Base-by-base conservation (phyloP, 2,888 invertebrate species). In the Plusia festucae region DNA sequence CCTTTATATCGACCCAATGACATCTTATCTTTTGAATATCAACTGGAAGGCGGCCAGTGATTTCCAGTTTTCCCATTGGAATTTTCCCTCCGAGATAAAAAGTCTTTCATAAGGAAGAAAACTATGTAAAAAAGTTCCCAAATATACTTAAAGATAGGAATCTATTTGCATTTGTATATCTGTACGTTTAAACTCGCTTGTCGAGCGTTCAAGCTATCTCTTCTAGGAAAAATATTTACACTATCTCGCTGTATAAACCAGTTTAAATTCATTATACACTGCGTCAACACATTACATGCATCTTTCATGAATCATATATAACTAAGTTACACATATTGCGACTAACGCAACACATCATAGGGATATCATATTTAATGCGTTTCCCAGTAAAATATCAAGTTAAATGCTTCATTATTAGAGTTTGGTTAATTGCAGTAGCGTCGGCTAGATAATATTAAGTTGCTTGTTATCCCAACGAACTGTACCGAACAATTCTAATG, bases 361-460 rank as follows among this genome's bases (percentile, higher is more conserved):
- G 54, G 46, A 62, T 59, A 49, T 67, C 62, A 71, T 55, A 67
- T 53, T 24, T 76, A 76, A 73, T 72, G 77, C 76, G 67, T 67
- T 71, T 71, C 46, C 32, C 60, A 60, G 76, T 69, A 62, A 65
- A 72, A 70, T 66, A 56, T 65, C 51, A 20, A 68, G 65, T 57
- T 65, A 64, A 69, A 67, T 73, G 57, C 66, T 62, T 78, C 73
- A 73, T 66, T 72, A 78, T 76, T 58, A 40, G 65, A 76, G 72
- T 69, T 60, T 62, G 71, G 65, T 73, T 69, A 67, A 63, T 70
- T 67, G 60, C 18, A 60, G 66, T 55, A 60, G 68, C 56, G 68
- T 68, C 60, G 56, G 68, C 67, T 79, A 83, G 79, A 82, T 80
- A 73, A 80, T 75, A 83, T 83, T 79, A 82, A 83, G 83, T 76